These are phyloP conservation scores for Ceyx cyanopectus DNA, from an alignment of 2,113 vertebrate genomes.

Conservation along the genomic window DNA sequence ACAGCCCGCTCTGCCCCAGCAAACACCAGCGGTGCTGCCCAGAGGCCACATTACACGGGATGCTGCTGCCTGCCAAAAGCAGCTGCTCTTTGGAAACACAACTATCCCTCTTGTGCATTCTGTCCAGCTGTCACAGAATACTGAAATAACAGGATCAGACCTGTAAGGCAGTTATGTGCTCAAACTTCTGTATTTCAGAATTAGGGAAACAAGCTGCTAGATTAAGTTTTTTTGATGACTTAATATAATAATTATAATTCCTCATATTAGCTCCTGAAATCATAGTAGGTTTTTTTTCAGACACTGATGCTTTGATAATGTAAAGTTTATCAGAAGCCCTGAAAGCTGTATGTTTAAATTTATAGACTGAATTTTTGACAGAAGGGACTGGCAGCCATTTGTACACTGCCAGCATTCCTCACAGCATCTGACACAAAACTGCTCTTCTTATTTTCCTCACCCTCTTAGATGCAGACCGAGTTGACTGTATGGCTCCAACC, in stretches of 20 bases:
- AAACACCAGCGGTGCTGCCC: neutral
- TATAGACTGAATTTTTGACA: neutral
- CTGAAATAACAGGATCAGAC: neutral
- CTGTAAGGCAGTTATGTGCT: neutral
- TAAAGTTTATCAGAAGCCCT: neutral
- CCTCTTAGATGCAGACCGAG: constrained; percentile 79
- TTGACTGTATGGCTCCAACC: constrained; percentile 84
- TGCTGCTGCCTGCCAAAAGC: neutral
- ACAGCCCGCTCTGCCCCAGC: neutral
- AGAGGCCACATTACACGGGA: too few relatives aligned
- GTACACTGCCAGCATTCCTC: neutral
- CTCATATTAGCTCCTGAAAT: neutral
- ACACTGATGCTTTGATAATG: neutral
- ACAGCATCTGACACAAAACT: neutral
- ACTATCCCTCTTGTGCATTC: fast-evolving
- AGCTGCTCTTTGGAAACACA: neutral
- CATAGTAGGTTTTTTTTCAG: neutral
- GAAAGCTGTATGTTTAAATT: neutral
- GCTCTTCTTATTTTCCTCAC: constrained; percentile 60
- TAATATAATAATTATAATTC: neutral
- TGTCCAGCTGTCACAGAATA: neutral
- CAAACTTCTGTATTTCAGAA: neutral
- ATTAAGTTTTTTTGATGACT: neutral
- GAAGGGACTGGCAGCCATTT: neutral
- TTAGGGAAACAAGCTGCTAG: neutral